phyloP scores from a whole-genome alignment of 1,140 invertebrate genomes.

The Aporrectodea caliginosa region DNA sequence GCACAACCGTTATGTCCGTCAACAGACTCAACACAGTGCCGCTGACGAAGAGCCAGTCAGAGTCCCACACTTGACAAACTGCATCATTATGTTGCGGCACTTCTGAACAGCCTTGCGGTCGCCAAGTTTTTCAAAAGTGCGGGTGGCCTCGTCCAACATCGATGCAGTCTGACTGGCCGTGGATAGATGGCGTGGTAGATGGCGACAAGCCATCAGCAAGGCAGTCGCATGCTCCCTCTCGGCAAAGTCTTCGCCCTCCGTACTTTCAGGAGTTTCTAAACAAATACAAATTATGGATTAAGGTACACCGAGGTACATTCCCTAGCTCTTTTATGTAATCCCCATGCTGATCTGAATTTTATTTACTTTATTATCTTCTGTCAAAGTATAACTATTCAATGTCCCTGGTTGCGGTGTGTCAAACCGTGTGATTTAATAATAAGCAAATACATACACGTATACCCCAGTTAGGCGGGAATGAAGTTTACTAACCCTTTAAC shows the following conservation, averaged over 20 bases:
- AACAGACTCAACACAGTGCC: not conserved
- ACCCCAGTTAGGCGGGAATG: no score
- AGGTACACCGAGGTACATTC: no score
- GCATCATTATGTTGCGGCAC: constrained; percentile 83
- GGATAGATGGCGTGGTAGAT: constrained; percentile 60
- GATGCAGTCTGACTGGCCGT: constrained; percentile 72
- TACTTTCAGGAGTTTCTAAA: not conserved
- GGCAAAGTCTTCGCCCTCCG: not conserved
- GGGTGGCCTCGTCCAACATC: constrained; percentile 72
- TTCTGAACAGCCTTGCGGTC: constrained; percentile 80
- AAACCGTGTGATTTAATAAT: no score
- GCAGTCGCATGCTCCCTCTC: constrained; percentile 65
- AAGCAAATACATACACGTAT: no score
- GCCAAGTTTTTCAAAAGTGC: constrained; percentile 82
- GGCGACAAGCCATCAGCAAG: constrained; percentile 77
- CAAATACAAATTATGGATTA: no score
- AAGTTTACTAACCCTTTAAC: no score
- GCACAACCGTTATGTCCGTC: no score
- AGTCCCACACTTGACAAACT: constrained; percentile 36
- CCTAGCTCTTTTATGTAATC: no score
- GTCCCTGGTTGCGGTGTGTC: no score
- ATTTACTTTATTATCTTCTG: no score
- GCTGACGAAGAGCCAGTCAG: not conserved
- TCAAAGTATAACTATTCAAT: no score
- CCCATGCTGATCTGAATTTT: no score